These are phyloP conservation scores for Lasioglossum leucozonium DNA, from an alignment of 2,888 invertebrate species.

Conservation along the genomic window DNA sequence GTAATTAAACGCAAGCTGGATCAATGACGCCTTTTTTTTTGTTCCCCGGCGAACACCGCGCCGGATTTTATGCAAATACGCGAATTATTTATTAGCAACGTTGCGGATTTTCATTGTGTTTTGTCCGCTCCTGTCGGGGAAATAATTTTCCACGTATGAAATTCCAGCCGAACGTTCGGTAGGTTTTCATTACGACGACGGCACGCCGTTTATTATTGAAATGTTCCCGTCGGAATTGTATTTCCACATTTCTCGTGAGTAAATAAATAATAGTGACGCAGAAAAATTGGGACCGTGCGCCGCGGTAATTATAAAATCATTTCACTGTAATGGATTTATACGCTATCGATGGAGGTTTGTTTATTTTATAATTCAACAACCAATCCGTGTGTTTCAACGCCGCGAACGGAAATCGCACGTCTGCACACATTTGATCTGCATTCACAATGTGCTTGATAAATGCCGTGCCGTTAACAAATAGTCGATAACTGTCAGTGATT, in stretches of 20 bases:
- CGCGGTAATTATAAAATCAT: not conserved
- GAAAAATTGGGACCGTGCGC: not conserved
- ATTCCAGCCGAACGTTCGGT: not conserved
- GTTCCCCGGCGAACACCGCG: not conserved
- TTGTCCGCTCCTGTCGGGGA: not conserved
- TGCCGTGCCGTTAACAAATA: too few relatives aligned
- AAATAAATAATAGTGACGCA: not conserved
- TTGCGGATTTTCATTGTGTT: not conserved
- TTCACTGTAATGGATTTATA: not conserved
- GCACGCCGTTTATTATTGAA: not conserved
- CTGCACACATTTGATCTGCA: not conserved
- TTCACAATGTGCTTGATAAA: not conserved
- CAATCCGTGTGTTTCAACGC: not conserved
- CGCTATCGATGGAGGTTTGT: not conserved
- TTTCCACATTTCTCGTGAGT: not conserved
- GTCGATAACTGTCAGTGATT: not conserved
- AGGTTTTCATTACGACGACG: not conserved
- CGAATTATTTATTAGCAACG: constrained; percentile 27
- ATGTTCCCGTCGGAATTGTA: not conserved
- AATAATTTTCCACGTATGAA: constrained; percentile 18
- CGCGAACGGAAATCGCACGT: not conserved
- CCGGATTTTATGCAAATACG: constrained; percentile 11
- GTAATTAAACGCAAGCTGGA: constrained; percentile 16
- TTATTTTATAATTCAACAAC: not conserved
- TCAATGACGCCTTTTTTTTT: not conserved